phyloP scores from a whole-genome alignment of 2,888 invertebrate genomes.

The Lapara coniferarum region DNA sequence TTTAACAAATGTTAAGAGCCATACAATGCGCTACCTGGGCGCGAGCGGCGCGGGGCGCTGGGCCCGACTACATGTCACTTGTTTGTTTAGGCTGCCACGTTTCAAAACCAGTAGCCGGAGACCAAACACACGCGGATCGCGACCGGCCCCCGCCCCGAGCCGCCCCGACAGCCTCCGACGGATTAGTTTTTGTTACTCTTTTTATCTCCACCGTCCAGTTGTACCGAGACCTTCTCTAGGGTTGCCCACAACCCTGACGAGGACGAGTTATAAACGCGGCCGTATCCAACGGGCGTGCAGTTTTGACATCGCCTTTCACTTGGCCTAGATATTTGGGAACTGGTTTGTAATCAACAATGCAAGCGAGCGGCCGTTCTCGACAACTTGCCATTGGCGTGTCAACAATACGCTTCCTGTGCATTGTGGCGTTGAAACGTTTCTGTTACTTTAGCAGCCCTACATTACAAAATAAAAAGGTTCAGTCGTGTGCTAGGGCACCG shows the following conservation, averaged over 20 bases:
- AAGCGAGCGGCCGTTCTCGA: constrained; percentile 49
- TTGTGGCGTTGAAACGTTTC: constrained; percentile 22
- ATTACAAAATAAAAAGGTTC: constrained; percentile 66
- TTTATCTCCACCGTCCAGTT: constrained; percentile 71
- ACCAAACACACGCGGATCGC: constrained; percentile 57
- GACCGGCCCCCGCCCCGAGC: background rate
- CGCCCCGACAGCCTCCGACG: constrained; percentile 30
- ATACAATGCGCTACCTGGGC: constrained; percentile 75
- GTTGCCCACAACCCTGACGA: constrained; percentile 45
- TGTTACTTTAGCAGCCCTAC: constrained; percentile 59
- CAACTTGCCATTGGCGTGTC: constrained; percentile 46
- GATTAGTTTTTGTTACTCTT: constrained; percentile 75
- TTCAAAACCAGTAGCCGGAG: constrained; percentile 81
- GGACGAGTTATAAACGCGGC: constrained; percentile 43
- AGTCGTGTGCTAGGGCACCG: constrained; percentile 66
- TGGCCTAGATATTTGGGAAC: constrained; percentile 81
- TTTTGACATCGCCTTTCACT: constrained; percentile 81
- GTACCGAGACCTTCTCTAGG: constrained; percentile 66
- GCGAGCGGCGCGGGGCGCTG: constrained; percentile 29
- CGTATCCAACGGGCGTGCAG: constrained; percentile 58
- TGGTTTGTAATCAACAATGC: constrained; percentile 76
- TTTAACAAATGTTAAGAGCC: constrained; percentile 74
- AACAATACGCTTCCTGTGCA: constrained; percentile 58
- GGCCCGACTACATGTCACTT: constrained; percentile 74
- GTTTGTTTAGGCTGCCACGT: constrained; percentile 79